Evolutionary conservation across 2,113 vertebrate genomes (phyloP), one percentile per base, ranked within the genome.

Genomic region (Myxocyprinus asiaticus): DNA sequence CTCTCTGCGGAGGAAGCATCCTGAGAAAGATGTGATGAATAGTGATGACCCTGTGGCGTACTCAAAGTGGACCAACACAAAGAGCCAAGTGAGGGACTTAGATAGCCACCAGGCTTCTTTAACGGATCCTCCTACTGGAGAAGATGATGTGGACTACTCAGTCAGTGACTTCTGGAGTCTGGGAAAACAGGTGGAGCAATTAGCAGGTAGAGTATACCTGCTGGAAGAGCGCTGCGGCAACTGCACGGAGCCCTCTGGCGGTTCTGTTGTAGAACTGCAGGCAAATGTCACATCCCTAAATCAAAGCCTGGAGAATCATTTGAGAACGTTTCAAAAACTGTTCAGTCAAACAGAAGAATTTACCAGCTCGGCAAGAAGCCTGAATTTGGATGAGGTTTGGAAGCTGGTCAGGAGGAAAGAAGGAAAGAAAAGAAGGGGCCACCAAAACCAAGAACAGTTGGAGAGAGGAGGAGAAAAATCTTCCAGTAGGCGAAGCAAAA

Each of bases 371-470:
- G 90, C 93, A 4, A 0, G 55, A 66, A 92, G 88, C 50, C 77
- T 95, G 48, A 91, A 95, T 82, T n/a, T 94, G 59, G 79, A 70
- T 62, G 91, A 90, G 67, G 85, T 94, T 66, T 84, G 88, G 70
- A n/a, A 90, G 71, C 33, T 94, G 71, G 85, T 76, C 51, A 91
- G 77, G 69, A 93, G 87, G 75, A 88, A n/a, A 4, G 93, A 88
- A 62, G 90, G 79, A 78, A 90, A 53, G 85, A 88, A 67, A 91
- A 86, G 85, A 85, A 87, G 83, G 10, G 87, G 85, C 43, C 86
- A 78, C 42, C 75, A 87, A 6, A 87, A 67, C 70, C 82, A 83
- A 48, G 87, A 87, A 81, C 87, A 81, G 10, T 3, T 17, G 7
- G 17, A 61, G 53, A 67, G 8, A 14, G 45, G 10, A 42, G 33